Percentiles rank a stretch among this genome's conserved stretches.
These are phyloP conservation scores for Rhagium mordax DNA, from an alignment of 2,888 invertebrate genomes.

Conservation along the genomic window DNA sequence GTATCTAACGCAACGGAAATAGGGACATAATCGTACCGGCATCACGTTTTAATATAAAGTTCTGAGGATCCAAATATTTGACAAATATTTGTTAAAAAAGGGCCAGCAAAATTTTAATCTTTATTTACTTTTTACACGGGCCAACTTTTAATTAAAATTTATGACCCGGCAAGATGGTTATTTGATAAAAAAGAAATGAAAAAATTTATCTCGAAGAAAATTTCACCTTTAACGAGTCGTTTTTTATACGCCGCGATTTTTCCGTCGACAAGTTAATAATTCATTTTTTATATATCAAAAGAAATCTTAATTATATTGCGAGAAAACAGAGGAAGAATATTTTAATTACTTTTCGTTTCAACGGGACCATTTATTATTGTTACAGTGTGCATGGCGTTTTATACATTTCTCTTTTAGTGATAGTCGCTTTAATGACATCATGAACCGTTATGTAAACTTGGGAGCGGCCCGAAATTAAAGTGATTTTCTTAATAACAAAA, in stretches of 20 bases:
- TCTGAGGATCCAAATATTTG: not conserved
- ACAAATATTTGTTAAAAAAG: slow-evolving; percentile 26
- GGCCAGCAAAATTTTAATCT: slow-evolving; percentile 8
- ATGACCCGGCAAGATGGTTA: slow-evolving; percentile 12
- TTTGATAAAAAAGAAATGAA: slow-evolving; percentile 27
- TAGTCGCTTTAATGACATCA: not conserved
- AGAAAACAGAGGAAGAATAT: slow-evolving; percentile 1
- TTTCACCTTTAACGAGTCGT: slow-evolving; percentile 14
- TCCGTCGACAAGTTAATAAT: slow-evolving; percentile 20
- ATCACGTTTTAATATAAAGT: not conserved
- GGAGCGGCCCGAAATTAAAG: not conserved
- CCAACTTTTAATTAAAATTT: slow-evolving; percentile 25
- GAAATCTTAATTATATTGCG: slow-evolving; percentile 24
- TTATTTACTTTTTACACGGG: slow-evolving; percentile 9
- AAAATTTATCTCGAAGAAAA: slow-evolving; percentile 2
- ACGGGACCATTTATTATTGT: not conserved
- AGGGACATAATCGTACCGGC: no score
- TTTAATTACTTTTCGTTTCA: slow-evolving; percentile 13
- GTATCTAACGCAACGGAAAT: no score
- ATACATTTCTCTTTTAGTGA: not conserved
- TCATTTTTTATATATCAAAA: slow-evolving; percentile 8
- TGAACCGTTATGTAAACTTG: not conserved
- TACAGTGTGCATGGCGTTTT: not conserved
- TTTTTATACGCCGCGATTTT: not conserved
- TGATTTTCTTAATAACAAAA: no score